These are phyloP conservation scores for Melanchra persicariae DNA, from an alignment of 2,888 invertebrate species.

Conservation along the genomic window DNA sequence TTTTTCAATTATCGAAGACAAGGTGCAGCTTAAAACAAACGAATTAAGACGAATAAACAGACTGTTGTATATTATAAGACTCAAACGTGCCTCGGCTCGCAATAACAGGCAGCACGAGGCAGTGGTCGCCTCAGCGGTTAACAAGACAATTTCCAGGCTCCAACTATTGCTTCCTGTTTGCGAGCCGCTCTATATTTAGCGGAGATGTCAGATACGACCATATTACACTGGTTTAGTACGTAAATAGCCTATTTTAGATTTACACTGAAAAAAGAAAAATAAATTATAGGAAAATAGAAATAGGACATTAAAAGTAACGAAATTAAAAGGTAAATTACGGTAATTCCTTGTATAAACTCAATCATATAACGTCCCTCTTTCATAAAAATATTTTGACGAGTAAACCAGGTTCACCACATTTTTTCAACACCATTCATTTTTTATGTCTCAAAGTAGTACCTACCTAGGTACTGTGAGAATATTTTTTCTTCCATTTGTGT, in stretches of 20 bases:
- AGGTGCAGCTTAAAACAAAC: neutral
- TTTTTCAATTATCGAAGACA: neutral
- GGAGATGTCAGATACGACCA: neutral
- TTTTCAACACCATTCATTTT: neutral
- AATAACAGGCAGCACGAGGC: neutral
- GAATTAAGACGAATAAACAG: neutral
- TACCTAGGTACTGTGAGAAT: neutral
- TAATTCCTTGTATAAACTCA: no score
- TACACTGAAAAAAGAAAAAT: neutral
- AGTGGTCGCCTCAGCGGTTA: neutral
- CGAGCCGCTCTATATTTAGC: neutral
- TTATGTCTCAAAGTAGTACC: neutral
- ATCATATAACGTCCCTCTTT: no score
- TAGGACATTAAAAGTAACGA: no score
- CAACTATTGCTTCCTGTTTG: conserved; percentile 4
- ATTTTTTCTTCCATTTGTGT: neutral
- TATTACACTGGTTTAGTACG: neutral
- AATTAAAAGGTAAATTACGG: no score
- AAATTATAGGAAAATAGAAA: no score
- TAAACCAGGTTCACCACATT: neutral
- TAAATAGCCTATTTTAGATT: neutral
- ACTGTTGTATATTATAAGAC: no score
- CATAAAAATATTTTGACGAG: neutral
- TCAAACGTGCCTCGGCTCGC: neutral
- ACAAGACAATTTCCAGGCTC: neutral